Conservation (phyloP, 1,140 invertebrate genomes). For the Theocolax elegans region DNA sequence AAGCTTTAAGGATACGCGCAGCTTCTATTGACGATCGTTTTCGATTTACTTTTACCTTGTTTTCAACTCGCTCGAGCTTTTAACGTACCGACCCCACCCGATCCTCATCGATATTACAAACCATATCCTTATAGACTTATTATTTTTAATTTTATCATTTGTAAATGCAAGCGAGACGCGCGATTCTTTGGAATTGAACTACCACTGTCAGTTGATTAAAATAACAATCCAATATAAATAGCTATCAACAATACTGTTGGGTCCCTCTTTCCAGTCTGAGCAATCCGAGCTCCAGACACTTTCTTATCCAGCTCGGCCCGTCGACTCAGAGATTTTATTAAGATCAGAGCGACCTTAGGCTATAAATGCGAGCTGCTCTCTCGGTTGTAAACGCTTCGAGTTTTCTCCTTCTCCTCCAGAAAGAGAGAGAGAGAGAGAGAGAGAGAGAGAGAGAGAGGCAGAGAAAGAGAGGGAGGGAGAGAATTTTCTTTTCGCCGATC, state of each 20-base stretch:
- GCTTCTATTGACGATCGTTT: neutral
- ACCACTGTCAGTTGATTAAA: neutral
- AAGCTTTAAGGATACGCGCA: constrained; percentile 33
- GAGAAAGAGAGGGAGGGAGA: too few species aligned
- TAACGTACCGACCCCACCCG: too few species aligned
- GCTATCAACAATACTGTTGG: neutral
- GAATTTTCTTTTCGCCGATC: constrained; percentile 52
- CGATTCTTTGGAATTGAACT: too few species aligned
- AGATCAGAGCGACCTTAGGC: constrained; percentile 59
- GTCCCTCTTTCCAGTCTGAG: neutral
- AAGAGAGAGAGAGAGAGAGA: too few species aligned
- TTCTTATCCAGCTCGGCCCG: constrained; percentile 21
- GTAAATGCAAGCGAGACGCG: too few species aligned
- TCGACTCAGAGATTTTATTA: constrained; percentile 63
- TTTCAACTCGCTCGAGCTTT: too few species aligned
- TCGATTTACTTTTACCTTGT: too few species aligned
- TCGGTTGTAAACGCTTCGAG: constrained; percentile 43
- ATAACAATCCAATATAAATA: neutral
- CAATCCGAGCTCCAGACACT: constrained; percentile 4
- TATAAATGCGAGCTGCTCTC: constrained; percentile 62
- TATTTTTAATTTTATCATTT: too few species aligned
- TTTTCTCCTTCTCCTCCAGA: constrained; percentile 45
- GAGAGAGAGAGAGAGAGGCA: too few species aligned
- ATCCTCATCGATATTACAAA: too few species aligned
- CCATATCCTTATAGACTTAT: too few species aligned